These are phyloP conservation scores for Labeo rohita DNA, from an alignment of 2,113 vertebrate genomes.

Conservation along the genomic window DNA sequence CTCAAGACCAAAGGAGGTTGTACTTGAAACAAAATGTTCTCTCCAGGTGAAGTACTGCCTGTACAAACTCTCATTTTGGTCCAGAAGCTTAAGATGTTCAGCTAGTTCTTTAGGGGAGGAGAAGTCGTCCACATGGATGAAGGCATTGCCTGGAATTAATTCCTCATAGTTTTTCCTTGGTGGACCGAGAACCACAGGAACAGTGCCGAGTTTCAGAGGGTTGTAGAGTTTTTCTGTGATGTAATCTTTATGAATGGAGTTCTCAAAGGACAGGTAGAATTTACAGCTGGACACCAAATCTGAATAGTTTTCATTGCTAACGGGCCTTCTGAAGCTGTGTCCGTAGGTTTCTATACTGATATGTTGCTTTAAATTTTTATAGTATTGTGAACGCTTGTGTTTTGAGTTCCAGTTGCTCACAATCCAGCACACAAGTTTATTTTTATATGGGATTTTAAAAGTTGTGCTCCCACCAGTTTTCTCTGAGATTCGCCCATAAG, in stretches of 20 bases:
- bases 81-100: constrained; percentile 81
- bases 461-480: constrained; percentile 71
- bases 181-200: constrained; percentile 75
- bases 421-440: constrained; percentile 40
- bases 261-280: constrained; percentile 90
- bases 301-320: constrained; percentile 76
- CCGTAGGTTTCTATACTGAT: constrained; percentile 81
- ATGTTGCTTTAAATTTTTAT: constrained; percentile 81
- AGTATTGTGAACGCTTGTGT: constrained; percentile 82
- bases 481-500: constrained; percentile 80
- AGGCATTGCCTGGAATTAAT: constrained; percentile 82
- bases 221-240: constrained; percentile 88
- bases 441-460: constrained; percentile 78
- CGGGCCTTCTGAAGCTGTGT: constrained; percentile 73
- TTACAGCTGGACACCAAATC: constrained; percentile 82
- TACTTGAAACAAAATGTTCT: constrained; percentile 49
- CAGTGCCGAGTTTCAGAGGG: constrained; percentile 78
- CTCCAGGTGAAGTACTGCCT: constrained; percentile 77
- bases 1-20: constrained; percentile 79
- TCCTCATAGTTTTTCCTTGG: constrained; percentile 77
- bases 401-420: constrained; percentile 79
- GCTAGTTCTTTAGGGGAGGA: constrained; percentile 81
- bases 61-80: constrained; percentile 81
- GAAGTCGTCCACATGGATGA: constrained; percentile 88
- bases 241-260: constrained; percentile 86